A percentile compares a stretch with the other conserved stretches of the same genome.
Conservation (phyloP, 2,888 invertebrate species). For the Stegophylla sp. region DNA sequence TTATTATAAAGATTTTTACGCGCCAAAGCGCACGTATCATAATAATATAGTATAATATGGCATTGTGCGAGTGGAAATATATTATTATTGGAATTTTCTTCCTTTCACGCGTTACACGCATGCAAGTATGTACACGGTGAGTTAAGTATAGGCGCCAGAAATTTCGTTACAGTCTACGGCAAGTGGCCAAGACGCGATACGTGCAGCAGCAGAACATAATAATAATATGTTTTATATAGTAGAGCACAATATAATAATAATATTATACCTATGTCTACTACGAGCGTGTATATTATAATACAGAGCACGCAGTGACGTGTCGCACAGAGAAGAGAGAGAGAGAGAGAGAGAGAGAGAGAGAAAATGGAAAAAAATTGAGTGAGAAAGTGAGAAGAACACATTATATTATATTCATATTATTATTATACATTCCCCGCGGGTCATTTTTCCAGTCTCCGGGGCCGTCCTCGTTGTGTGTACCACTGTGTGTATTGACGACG, state of each 20-base stretch:
- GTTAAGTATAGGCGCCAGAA: slow-evolving; percentile 58
- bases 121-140: slow-evolving; percentile 39
- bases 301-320: not conserved
- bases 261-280: not conserved
- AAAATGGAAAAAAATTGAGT: not conserved
- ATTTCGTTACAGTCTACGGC: slow-evolving; percentile 58
- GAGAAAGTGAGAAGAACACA: not conserved
- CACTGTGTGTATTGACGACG: not conserved
- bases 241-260: slow-evolving; percentile 18
- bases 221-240: not conserved
- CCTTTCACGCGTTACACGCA: slow-evolving; percentile 16
- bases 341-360: not conserved
- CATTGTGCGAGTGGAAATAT: slow-evolving; percentile 5
- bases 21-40: not conserved
- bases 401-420: too few species aligned
- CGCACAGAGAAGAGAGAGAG: not conserved
- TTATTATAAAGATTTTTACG: not conserved
- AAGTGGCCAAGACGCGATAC: slow-evolving; percentile 3
- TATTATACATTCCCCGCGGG: slow-evolving; percentile 26
- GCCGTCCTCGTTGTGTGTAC: too few species aligned
- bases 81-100: slow-evolving; percentile 28
- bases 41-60: not conserved
- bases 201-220: not conserved
- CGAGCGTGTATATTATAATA: not conserved
- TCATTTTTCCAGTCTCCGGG: slow-evolving; percentile 42